A percentile compares a stretch with the other conserved stretches of the same genome.
phyloP scores from a whole-genome alignment of 2,888 invertebrate species.

The Coleophora deauratella region DNA sequence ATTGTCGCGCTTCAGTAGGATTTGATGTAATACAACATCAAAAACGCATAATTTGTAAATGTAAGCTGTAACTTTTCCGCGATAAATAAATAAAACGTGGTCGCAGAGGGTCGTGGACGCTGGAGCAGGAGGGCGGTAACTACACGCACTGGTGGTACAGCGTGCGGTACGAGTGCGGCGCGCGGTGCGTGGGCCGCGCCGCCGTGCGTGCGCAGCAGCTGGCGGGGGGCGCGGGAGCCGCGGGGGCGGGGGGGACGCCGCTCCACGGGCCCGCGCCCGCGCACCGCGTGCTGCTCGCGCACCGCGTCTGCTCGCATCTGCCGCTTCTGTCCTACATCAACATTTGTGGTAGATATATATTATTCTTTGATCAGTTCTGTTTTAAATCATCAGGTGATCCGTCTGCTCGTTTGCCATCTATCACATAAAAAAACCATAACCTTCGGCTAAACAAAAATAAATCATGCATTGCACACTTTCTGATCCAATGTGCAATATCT shows the following conservation, averaged over 20 bases:
- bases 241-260: constrained; percentile 19
- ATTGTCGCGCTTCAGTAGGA: no score
- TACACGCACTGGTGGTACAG: constrained; percentile 39
- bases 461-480: no score
- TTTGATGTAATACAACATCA: no score
- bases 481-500: no score
- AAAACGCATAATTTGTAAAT: no score
- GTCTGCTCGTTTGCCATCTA: no score
- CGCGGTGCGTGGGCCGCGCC: constrained; percentile 32
- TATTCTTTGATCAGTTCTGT: no score
- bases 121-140: constrained; percentile 40
- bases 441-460: no score
- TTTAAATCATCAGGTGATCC: no score
- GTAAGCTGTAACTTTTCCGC: neutral
- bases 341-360: constrained; percentile 13
- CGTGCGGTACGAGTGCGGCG: constrained; percentile 36
- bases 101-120: constrained; percentile 30
- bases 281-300: constrained; percentile 22
- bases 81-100: neutral
- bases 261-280: constrained; percentile 2
- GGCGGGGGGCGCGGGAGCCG: constrained; percentile 28
- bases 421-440: no score
- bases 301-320: constrained; percentile 22
- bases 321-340: constrained; percentile 33
- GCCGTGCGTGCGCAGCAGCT: constrained; percentile 20